Evolutionary conservation across 2,797 vertebrate species (phyloP).

Genomic region (Thripadectes ignobilis): DNA sequence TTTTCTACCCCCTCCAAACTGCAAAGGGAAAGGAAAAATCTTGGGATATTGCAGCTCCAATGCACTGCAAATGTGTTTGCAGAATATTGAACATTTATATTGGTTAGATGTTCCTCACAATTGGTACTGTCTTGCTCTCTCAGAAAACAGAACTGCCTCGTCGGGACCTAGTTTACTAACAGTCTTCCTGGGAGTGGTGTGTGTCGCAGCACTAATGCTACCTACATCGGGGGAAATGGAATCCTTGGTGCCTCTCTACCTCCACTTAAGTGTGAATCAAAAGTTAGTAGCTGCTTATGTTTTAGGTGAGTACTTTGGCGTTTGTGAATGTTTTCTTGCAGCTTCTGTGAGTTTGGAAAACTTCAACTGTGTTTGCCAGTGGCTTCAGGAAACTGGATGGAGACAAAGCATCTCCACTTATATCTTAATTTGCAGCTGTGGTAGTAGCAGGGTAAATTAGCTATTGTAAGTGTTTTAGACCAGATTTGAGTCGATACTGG

Average conservation of each 20-base stretch:
- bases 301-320: slow-evolving; percentile 84
- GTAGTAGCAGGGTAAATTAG: neutral
- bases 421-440: neutral
- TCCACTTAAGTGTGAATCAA: slow-evolving; percentile 99
- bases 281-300: slow-evolving; percentile 99
- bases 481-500: neutral
- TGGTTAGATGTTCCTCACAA: neutral
- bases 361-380: neutral
- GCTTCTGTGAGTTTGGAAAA: neutral
- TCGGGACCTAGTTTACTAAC: slow-evolving; percentile 95
- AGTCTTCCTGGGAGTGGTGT: slow-evolving; percentile 93
- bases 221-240: slow-evolving; percentile 96
- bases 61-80: neutral
- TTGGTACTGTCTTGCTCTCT: neutral
- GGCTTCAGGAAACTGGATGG: neutral
- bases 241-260: slow-evolving; percentile 99
- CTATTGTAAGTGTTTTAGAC: neutral
- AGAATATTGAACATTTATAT: neutral
- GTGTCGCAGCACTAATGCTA: slow-evolving; percentile 95
- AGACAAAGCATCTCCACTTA: neutral
- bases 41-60: neutral
- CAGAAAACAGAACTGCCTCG: slow-evolving; percentile 88
- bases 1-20: neutral
- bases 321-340: neutral
- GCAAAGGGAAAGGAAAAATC: neutral